A percentile compares a stretch with the other conserved stretches of the same genome.
Conservation (phyloP, 1,140 invertebrate genomes). For the Papilio polytes region DNA sequence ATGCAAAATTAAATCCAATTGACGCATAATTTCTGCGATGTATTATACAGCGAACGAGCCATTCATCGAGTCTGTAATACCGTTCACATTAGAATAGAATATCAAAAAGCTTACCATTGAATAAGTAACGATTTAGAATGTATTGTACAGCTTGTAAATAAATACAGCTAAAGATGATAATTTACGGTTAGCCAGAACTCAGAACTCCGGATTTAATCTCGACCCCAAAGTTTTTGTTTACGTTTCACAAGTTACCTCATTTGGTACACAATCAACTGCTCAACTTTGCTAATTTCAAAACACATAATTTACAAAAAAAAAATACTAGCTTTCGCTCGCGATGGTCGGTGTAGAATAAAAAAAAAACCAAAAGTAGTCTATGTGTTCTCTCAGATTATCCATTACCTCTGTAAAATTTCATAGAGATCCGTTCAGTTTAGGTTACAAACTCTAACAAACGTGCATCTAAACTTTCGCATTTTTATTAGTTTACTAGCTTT, state of each 20-base stretch:
- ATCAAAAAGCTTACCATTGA: neutral
- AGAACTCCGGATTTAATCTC: conserved; percentile 6
- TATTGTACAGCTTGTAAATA: neutral
- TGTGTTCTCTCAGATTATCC: no score
- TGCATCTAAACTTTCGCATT: no score
- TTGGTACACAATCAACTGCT: conserved; percentile 9
- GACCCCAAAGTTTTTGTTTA: conserved; percentile 22
- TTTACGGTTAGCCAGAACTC: neutral
- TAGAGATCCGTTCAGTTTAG: no score
- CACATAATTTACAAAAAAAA: neutral
- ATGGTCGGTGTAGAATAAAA: no score
- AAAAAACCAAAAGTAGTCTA: no score
- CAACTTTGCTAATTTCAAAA: conserved; percentile 8
- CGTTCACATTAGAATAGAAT: neutral
- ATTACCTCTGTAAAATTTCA: no score
- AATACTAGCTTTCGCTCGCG: neutral
- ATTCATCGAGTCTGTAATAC: no score
- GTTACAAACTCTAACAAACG: no score
- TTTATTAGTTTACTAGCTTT: no score
- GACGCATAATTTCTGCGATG: no score
- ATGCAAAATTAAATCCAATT: no score
- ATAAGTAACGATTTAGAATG: neutral
- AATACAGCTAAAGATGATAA: neutral
- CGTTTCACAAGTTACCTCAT: conserved; percentile 14
- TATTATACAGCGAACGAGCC: no score